These are phyloP conservation scores for Mesembrinibis cayennensis DNA, from an alignment of 2,113 vertebrate genomes.

Conservation along the genomic window DNA sequence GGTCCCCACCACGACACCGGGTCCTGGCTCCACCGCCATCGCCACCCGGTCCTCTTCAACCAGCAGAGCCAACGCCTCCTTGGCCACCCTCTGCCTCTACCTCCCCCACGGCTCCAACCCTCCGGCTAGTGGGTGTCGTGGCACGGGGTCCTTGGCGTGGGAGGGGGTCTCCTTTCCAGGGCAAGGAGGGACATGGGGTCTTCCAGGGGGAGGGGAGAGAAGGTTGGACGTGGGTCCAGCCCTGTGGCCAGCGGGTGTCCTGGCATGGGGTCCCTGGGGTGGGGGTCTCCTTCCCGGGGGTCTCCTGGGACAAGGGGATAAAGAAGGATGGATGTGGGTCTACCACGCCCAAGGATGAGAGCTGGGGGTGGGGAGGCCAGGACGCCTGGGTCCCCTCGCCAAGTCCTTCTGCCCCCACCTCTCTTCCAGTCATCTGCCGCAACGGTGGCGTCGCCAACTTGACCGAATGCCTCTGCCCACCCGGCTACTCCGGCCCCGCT, in stretches of 20 bases:
- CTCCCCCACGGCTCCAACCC: not conserved
- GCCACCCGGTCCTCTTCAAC: not conserved
- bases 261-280: not conserved
- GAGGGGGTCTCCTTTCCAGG: not conserved
- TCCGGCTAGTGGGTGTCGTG: not conserved
- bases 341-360: too few species aligned
- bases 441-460: not conserved
- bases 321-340: not conserved
- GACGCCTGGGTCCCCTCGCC: too few species aligned
- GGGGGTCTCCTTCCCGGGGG: not conserved
- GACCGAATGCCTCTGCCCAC: not conserved
- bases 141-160: not conserved
- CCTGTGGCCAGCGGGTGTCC: not conserved
- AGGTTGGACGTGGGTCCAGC: not conserved
- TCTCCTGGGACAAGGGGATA: not conserved
- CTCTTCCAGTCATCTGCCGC: not conserved
- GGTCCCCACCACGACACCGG: accelerated
- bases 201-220: too few species aligned
- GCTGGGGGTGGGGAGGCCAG: not conserved
- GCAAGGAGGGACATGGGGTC: not conserved
- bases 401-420: not conserved
- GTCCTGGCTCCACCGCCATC: not conserved
- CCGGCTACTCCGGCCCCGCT: not conserved
- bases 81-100: not conserved
- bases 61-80: too few species aligned